Conservation (phyloP, 1,140 invertebrate genomes). For the Conopomorpha cramerella region DNA sequence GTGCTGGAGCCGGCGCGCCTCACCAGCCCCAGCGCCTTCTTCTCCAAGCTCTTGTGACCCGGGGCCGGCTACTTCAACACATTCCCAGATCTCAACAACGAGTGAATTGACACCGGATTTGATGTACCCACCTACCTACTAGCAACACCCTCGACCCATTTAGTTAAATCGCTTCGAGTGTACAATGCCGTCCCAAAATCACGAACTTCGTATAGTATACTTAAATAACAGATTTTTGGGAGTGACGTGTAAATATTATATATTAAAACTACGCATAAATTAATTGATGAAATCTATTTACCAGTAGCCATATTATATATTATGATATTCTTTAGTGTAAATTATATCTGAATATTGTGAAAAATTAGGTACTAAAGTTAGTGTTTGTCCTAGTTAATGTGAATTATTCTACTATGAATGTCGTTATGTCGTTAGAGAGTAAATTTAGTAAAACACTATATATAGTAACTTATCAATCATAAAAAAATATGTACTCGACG, state of each 20-base stretch:
- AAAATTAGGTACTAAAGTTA: no score
- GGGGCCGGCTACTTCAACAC: slow-evolving; percentile 22
- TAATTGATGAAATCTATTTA: neutral
- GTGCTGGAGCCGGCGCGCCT: slow-evolving; percentile 35
- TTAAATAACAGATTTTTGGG: neutral
- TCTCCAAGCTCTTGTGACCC: slow-evolving; percentile 53
- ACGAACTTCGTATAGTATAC: neutral
- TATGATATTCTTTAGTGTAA: no score
- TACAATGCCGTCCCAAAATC: no score
- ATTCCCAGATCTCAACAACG: slow-evolving; percentile 21
- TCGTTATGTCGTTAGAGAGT: no score
- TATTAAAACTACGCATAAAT: neutral
- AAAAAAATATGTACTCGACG: no score
- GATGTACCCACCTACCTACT: no score
- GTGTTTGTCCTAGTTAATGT: no score
- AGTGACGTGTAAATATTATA: neutral
- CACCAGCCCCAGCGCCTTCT: slow-evolving; percentile 38
- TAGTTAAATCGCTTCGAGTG: neutral
- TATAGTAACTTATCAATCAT: no score
- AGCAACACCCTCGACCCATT: no score
- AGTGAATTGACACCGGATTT: slow-evolving; percentile 43
- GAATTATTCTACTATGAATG: no score
- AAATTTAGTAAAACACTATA: no score
- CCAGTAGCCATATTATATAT: neutral
- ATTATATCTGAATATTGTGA: no score